Percentiles rank a stretch among this genome's conserved stretches.
Evolutionary conservation across 2,888 invertebrate species (phyloP).

Genomic region (Rhynchonema sp.): DNA sequence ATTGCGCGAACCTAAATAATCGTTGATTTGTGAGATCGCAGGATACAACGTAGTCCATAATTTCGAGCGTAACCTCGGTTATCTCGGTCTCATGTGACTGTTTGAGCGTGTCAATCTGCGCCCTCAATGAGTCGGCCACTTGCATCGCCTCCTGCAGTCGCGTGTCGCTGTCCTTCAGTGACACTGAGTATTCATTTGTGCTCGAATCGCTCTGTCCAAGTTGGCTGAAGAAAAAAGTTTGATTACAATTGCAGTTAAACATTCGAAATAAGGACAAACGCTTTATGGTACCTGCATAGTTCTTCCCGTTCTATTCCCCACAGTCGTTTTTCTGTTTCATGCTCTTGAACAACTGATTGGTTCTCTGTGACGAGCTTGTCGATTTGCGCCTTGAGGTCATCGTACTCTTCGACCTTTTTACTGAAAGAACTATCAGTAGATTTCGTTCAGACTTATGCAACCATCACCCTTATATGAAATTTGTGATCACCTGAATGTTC

Average conservation of each 20-base stretch:
- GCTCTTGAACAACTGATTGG: conserved; percentile 16
- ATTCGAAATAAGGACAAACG: no score
- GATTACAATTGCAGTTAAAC: not conserved
- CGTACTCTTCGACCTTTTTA: conserved; percentile 48
- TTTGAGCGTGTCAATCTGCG: conserved; percentile 24
- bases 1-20: conserved; percentile 1
- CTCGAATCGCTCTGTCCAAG: not conserved
- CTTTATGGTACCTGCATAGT: no score
- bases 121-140: conserved; percentile 10
- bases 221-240: not conserved
- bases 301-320: conserved; percentile 11
- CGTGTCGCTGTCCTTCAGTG: not conserved
- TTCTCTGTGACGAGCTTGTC: conserved; percentile 37
- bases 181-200: not conserved
- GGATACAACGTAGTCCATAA: no score
- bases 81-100: conserved; percentile 21
- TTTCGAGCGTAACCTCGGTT: no score
- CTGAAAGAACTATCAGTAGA: no score
- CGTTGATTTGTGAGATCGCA: no score
- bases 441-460: no score
- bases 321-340: conserved; percentile 18
- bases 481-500: no score
- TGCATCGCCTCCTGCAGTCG: conserved; percentile 1
- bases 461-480: no score
- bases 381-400: conserved; percentile 59